Percentiles rank a stretch among this genome's conserved stretches.
These are phyloP conservation scores for Octomys mimax DNA, from an alignment of 2,797 vertebrate species.

Conservation along the genomic window DNA sequence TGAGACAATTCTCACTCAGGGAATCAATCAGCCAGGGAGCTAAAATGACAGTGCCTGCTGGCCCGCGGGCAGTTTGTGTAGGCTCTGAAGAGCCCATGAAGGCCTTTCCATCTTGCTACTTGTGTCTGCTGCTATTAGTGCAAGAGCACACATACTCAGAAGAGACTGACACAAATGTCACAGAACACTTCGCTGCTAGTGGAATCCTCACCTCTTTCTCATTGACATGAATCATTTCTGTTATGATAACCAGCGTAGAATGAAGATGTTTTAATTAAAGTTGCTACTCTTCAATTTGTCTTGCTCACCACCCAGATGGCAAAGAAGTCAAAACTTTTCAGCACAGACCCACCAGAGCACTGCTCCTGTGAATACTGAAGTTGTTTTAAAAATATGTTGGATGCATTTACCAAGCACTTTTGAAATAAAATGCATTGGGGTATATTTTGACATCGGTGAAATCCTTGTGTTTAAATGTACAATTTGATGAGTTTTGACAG, in stretches of 20 bases:
- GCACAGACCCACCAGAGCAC: constrained; percentile 28
- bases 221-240: not conserved
- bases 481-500: constrained; percentile 49
- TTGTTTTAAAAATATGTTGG: constrained; percentile 43
- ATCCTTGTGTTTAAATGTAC: not conserved
- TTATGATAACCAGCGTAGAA: constrained; percentile 32
- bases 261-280: not conserved
- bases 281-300: constrained; percentile 7
- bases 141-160: too few species aligned
- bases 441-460: constrained; percentile 40
- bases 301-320: constrained; percentile 13
- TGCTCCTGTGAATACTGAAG: not conserved
- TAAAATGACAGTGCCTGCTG: not conserved
- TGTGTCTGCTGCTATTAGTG: not conserved
- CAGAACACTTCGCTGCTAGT: not conserved
- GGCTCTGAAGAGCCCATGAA: not conserved
- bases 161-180: not conserved
- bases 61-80: not conserved
- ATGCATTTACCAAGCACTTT: constrained; percentile 6
- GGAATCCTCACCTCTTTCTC: not conserved
- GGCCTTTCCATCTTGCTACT: not conserved
- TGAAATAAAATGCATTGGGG: constrained; percentile 26
- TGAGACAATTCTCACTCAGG: not conserved
- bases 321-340: constrained; percentile 35
- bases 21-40: not conserved